Evolutionary conservation across 2,888 invertebrate genomes (phyloP), one percentile per base, ranked within the genome.

Genomic region (Argynnis bischoffii): DNA sequence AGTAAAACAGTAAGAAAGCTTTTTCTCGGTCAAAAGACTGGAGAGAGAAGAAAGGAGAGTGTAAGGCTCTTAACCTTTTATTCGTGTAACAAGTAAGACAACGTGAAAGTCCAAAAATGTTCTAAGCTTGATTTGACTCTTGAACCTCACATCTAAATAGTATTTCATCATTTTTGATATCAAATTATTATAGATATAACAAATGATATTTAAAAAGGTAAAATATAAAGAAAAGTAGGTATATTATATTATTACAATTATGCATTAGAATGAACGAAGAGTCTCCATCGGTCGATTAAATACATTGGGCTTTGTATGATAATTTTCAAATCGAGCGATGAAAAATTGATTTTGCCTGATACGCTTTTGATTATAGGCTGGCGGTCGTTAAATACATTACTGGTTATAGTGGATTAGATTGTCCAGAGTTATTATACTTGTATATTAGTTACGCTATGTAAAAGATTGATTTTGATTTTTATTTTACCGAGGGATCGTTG

Each of bases 261-360:
- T 14, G 18, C 18, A 41, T 1, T 46, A 47, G 48, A 47, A 48
- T 26, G 15, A 51, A 61, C 41, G 35, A 35, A 31, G 31, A 50
- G 35, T 81, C 82, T 73, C 48, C 15, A 76, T 67, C 85, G 86
- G 87, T 73, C 74, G 76, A 69, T 48, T 66, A 46, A 63, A 67
- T 61, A 70, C 68, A 66, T 72, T 75, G 77, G 78, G 79, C 80
- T 86, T 80, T 82, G 85, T 89, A 89, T 91, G 88, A 87, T 92
- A 91, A 92, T 92, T 89, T 88, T 88, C 83, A 87, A 90, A 87
- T 85, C 85, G 87, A 79, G 81, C 86, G 86, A 82, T 88, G 89
- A 89, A 88, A 91, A 92, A 92, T 92, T 92, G 91, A 92, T 92
- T 92, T 90, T 80, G 82, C 79, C 81, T 89, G 90, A 90, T 91